Conservation (phyloP, 2,113 vertebrate species). For the Chloropsis hardwickii region DNA sequence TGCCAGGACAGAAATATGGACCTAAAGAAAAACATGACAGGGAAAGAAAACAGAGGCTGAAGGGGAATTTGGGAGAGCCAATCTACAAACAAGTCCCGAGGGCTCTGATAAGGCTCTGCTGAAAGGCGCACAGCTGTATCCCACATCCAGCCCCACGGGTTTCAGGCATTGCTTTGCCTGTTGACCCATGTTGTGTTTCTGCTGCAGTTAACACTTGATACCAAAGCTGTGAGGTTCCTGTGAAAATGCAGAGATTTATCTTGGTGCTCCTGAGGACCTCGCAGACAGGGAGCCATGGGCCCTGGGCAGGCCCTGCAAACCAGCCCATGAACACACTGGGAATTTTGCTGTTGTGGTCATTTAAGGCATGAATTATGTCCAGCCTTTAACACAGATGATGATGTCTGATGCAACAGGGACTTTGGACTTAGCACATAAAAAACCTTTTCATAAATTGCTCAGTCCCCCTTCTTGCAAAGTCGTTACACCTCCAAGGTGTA, state of each 20-base stretch:
- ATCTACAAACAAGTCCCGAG: not conserved
- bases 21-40: not conserved
- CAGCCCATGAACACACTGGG: not conserved
- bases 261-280: not conserved
- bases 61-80: not conserved
- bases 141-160: fast-evolving
- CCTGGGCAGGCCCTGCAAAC: not conserved
- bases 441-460: not conserved
- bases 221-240: not conserved
- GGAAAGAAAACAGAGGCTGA: not conserved
- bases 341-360: not conserved
- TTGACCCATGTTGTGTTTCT: not conserved
- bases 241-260: not conserved
- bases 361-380: not conserved
- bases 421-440: not conserved
- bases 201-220: not conserved
- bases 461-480: not conserved
- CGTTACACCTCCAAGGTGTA: not conserved
- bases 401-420: not conserved
- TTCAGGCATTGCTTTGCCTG: not conserved
- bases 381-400: not conserved
- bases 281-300: fast-evolving
- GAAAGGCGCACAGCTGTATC: fast-evolving
- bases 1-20: not conserved
- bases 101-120: fast-evolving